A percentile compares a stretch with the other conserved stretches of the same genome.
Conservation (phyloP, 2,113 vertebrate genomes). For the Catharus bicknelli region DNA sequence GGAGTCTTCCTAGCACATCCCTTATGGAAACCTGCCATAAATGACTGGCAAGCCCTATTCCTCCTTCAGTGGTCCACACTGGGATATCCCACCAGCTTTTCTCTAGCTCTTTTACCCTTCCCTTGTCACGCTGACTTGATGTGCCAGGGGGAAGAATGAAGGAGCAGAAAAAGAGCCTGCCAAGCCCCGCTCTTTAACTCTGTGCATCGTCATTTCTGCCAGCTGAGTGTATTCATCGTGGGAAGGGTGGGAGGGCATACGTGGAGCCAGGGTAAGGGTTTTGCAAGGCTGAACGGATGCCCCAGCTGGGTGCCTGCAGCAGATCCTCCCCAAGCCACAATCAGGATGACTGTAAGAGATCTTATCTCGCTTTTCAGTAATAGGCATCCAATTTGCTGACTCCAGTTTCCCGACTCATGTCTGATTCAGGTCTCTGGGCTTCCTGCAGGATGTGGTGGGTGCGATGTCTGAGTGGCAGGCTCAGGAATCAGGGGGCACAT, state of each 20-base stretch:
- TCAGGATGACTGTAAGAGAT: constrained; percentile 27
- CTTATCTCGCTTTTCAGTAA: constrained; percentile 27
- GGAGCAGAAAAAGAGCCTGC: accelerated
- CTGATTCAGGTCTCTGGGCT: constrained; percentile 42
- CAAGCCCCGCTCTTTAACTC: background rate
- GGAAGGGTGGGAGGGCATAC: constrained; percentile 16
- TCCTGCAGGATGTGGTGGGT: constrained; percentile 19
- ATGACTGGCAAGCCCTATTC: background rate
- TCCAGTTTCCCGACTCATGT: background rate
- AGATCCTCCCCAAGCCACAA: background rate
- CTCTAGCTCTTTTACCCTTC: background rate
- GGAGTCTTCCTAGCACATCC: background rate
- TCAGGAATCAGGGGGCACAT: background rate
- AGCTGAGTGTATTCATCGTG: background rate
- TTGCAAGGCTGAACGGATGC: constrained; percentile 2
- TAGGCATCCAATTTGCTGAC: constrained; percentile 5
- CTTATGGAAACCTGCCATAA: background rate
- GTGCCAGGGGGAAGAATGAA: background rate
- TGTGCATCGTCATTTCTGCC: background rate
- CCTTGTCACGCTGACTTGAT: accelerated
- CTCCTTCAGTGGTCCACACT: background rate
- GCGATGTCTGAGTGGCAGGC: accelerated
- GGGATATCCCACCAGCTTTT: background rate
- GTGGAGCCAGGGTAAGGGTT: background rate
- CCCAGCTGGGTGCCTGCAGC: background rate